Base-by-base conservation (phyloP, 2,888 invertebrate species). In the Nudaria mundana region DNA sequence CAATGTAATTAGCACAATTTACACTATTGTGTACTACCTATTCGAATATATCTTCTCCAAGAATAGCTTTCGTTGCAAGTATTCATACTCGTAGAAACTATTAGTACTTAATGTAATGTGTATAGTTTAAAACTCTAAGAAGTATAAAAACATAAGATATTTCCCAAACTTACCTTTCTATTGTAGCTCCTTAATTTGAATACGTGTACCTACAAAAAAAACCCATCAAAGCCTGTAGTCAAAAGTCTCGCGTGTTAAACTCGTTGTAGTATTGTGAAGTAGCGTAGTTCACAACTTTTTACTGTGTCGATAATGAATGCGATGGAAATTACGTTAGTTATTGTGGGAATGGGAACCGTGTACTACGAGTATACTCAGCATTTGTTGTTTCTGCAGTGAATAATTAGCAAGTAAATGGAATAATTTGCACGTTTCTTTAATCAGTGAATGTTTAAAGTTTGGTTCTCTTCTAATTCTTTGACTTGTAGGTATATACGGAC, bases 231-330 rank as follows among this genome's bases (percentile, higher is more conserved):
- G 14, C 24, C 3, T 23, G 2, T 2, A 24, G 24, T 16, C 15
- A 24, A 11, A 11, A 3, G 16, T 7, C 8, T 33, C 4, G 5
- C 10, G 8, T 16, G 15, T 16, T 7, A 3, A 33, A 24, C 6
- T 14, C 23, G 32, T 16, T 24, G 33, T 23, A 24, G 14, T 33
- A 33, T 11, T 33, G 33, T 33, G 34, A 44, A 41, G 36, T 40
- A 37, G 35, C 40, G 54, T 52, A 70, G 49, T 66, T 74, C 59
- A 63, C 75, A 62, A 59, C 60, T 75, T 66, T 69, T 69, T 69
- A 69, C 59, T 41, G 49, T 34, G 43, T 38, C 38, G 66, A 52
- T 76, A 76, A 79, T 75, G 66, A 65, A 75, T 67, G 51, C 66
- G 34, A 37, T 47, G 46, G 48, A 51, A 57, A 56, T 56, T 56